Evolutionary conservation across 2,113 vertebrate species (phyloP), one percentile per base, ranked within the genome.

Genomic region (Marmota flaviventris): DNA sequence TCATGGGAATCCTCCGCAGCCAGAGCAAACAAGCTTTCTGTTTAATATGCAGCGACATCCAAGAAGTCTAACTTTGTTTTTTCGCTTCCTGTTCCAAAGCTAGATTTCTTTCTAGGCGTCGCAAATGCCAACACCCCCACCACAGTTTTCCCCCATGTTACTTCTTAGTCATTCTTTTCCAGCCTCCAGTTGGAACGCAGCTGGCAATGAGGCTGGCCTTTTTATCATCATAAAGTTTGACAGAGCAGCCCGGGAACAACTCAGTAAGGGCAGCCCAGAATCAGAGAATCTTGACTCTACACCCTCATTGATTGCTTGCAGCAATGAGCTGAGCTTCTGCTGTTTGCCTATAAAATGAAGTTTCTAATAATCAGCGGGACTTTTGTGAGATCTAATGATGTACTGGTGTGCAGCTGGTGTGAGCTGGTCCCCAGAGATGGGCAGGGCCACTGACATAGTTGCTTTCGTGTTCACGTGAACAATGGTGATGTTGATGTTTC

Each of bases 401-500:
- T 1, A 2, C 7, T 1, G 8, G 17, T 27, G 70, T 6, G 45
- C 24, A 6, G 13, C 24, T 2, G 5, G 16, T 0, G 2, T 3
- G 24, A 65, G 34, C 0, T 0, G 51, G 8, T 5, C 27, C 1
- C 58, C 32, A 6, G 16, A 61, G 75, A 37, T 0, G n/a, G 42
- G 27, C 0, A 3, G 76, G 11, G 29, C 9, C 10, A 4, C 25
- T 0, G 29, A 29, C 37, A 45, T 0, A 22, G 37, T 9, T 6
- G 32, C 0, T 13, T 8, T 0, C 2, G 17, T 2, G 39, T 42
- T 22, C 34, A 3, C 0, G 1, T 56, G 70, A n/a, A 53, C 70
- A 56, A 39, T 0, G 3, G 58, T 1, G 3, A 32, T 0, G 2
- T 1, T 53, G 42, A 8, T 2, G 4, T 10, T 56, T 83, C 45